Base-by-base conservation (phyloP, 2,113 vertebrate genomes). In the Epinephelus fuscoguttatus region DNA sequence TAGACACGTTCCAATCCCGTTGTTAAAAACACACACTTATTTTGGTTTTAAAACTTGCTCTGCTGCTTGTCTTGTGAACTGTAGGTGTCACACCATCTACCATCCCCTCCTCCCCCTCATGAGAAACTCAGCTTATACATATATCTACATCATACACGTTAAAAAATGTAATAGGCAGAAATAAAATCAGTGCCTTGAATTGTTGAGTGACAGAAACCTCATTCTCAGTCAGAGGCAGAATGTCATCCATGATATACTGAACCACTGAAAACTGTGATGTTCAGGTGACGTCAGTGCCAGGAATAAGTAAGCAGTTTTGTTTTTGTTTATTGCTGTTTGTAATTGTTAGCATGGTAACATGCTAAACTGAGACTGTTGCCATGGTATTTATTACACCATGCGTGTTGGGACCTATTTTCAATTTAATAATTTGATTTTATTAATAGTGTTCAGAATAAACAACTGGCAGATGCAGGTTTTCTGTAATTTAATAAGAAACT, bases 171-270 rank as follows among this genome's bases (percentile, higher is more conserved):
- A 42, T 3, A 30, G 69, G 55, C 9, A 64, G 8, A 73, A 61
- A 61, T 25, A 62, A 27, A 82, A 59, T 66, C 11, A 27, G 21
- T 25, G 37, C 15, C 60, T 60, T 45, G 52, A 60, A 80, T 70
- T 69, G 13, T 60, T 33, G 27, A 21, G 30, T 8, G 25, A 17
- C n/a, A 27, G 74, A 23, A 37, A 50, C 55, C 49, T 40, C 6
- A 23, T 27, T 64, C 56, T 63, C 50, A 69, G 8, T 21, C 52
- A 69, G 8, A 71, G 47, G 27, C 37, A 62, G 53, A 81, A 78
- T 70, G 76, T 52, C 71, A 70, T 45, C 23, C 47, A 30, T 30
- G 68, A 71, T 67, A 55, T 66, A 63, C 40, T 25, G 52, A 62
- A 37, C 6, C 9, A 19, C 14, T 61, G 37, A 25, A 47, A 60